Evolutionary conservation across 2,113 vertebrate genomes (phyloP), one percentile per base, ranked within the genome.

Genomic region (Nycticryphes semicollaris): DNA sequence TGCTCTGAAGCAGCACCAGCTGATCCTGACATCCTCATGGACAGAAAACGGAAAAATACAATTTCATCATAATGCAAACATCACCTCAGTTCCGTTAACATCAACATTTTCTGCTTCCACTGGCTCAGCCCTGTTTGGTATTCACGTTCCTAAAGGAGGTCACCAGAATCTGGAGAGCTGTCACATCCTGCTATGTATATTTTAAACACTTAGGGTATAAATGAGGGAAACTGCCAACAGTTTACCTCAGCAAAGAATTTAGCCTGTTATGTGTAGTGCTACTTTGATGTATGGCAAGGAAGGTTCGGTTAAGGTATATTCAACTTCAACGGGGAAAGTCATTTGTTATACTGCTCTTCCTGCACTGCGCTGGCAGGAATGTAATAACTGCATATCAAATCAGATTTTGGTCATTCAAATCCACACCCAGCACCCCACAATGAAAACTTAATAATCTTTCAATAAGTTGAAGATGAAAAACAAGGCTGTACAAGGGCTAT

Each of bases 1-100:
- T 47, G 87, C 31, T 77, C 68, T 41, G 41, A 76, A 86, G 81
- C 45, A 67, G 62, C 79, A 68, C 48, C 48, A 75, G 47, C 19
- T 4, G 1, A 41, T 50, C 69, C 60, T 82, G 14, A 30, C 24
- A 14, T 28, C 54, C 60, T 91, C 21, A 13, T 0, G 1, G 66
- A 10, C 66, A 74, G 62, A 60, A 72, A 66, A 64, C 0, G 1
- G 30, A 69, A 60, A 67, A 67, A 12, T 16, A 17, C 0, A 0
- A 48, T 59, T 70, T 60, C 27, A 35, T 27, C n/a, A 54, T 16
- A 43, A n/a, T 8, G 15, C 53, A 64, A 37, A 84, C 33, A 60
- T 57, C 48, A 48, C 70, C 69, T 72, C 6, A 1, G 33, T 56
- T 76, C 84, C 30, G 24, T 62, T 56, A 60, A 17, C 16, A 63